Percentiles rank a stretch among this genome's conserved stretches.
These are phyloP conservation scores for Atherix ibis DNA, from an alignment of 2,888 invertebrate genomes.

Conservation along the genomic window DNA sequence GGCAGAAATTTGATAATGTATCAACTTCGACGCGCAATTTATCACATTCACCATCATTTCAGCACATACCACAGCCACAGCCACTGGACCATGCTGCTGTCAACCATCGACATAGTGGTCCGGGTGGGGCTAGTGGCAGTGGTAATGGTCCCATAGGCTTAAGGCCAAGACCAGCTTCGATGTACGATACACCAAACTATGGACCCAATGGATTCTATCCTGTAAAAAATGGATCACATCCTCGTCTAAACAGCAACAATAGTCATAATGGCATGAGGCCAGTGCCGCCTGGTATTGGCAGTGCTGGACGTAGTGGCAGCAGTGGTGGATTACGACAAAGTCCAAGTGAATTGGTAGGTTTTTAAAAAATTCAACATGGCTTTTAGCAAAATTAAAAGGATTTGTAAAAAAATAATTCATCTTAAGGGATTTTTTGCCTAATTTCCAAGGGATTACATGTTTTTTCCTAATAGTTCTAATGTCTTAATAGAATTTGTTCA, in stretches of 20 bases:
- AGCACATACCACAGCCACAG: constrained; percentile 14
- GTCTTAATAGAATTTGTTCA: too few relatives aligned
- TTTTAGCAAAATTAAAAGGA: too few relatives aligned
- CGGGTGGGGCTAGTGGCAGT: not conserved
- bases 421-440: too few relatives aligned
- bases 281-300: too few relatives aligned
- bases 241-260: constrained; percentile 1
- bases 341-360: constrained; percentile 18
- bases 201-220: constrained; percentile 10
- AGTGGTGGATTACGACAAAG: constrained; percentile 13
- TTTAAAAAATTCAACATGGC: not conserved
- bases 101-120: constrained; percentile 8
- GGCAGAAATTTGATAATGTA: constrained; percentile 13
- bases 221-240: constrained; percentile 4
- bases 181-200: constrained; percentile 14
- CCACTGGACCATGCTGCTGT: constrained; percentile 9
- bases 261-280: not conserved
- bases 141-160: constrained; percentile 3
- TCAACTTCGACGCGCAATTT: constrained; percentile 12
- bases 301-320: not conserved
- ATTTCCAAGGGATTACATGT: too few relatives aligned
- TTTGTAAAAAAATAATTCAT: too few relatives aligned
- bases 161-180: constrained; percentile 13
- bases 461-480: too few relatives aligned
- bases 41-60: constrained; percentile 15